These are phyloP conservation scores for Oenanthe melanoleuca DNA, from an alignment of 2,113 vertebrate species.

Conservation along the genomic window DNA sequence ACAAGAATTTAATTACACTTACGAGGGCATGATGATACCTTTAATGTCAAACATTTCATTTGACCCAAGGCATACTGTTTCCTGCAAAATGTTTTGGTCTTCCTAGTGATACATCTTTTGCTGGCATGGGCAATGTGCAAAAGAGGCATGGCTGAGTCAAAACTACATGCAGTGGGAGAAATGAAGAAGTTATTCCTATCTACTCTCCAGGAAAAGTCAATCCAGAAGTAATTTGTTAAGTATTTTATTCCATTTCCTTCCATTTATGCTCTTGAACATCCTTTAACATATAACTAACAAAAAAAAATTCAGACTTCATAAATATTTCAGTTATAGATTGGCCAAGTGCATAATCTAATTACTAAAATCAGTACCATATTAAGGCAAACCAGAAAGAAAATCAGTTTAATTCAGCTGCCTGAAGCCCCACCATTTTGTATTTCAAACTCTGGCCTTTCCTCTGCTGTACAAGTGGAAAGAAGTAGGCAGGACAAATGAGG, in stretches of 20 bases:
- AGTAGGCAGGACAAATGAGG: neutral
- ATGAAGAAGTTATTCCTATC: slow-evolving; percentile 50
- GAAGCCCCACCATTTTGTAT: neutral
- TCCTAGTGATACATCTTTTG: neutral
- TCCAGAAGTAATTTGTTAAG: neutral
- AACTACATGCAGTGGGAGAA: neutral
- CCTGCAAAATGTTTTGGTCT: neutral
- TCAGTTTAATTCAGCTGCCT: neutral
- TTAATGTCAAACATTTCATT: neutral
- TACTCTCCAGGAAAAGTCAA: slow-evolving; percentile 21
- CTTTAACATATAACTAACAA: slow-evolving; percentile 6
- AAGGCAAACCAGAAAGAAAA: slow-evolving; percentile 3
- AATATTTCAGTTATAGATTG: neutral
- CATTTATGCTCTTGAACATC: neutral
- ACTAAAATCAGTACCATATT: neutral
- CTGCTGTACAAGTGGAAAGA: neutral
- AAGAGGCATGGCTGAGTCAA: neutral
- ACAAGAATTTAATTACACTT: neutral
- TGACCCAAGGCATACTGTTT: neutral
- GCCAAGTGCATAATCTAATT: neutral
- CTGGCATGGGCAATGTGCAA: neutral
- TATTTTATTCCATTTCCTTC: slow-evolving; percentile 40
- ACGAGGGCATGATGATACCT: neutral
- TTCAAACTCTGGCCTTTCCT: neutral
- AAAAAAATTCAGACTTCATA: neutral